Percentiles rank a stretch among this genome's conserved stretches.
These are phyloP conservation scores for Dysdera silvatica DNA, from an alignment of 1,140 invertebrate genomes.

Conservation along the genomic window DNA sequence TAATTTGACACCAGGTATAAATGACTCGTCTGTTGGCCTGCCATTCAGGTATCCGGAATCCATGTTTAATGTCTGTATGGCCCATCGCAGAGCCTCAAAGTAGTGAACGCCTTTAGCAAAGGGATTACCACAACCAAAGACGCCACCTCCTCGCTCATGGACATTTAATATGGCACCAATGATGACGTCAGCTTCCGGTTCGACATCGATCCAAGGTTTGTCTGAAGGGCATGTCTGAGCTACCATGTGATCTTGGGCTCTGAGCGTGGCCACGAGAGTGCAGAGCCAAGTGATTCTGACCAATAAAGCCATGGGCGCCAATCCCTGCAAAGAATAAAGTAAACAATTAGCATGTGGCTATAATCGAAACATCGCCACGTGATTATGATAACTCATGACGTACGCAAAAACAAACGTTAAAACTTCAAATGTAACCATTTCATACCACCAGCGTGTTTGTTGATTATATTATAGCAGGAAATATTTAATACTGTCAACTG, in stretches of 20 bases:
- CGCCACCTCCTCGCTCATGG: constrained; percentile 9
- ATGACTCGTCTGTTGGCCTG: background rate
- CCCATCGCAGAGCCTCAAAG: constrained; percentile 36
- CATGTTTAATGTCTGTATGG: constrained; percentile 25
- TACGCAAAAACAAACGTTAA: too few relatives aligned
- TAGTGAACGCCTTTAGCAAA: constrained; percentile 34
- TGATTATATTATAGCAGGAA: too few relatives aligned
- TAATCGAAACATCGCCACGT: too few relatives aligned
- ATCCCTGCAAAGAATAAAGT: too few relatives aligned
- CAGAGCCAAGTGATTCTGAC: too few relatives aligned
- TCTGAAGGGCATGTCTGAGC: constrained; percentile 4
- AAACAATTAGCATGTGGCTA: too few relatives aligned
- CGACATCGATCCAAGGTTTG: background rate
- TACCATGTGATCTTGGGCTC: constrained; percentile 4
- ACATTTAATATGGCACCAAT: constrained; percentile 19
- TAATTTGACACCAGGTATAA: constrained; percentile 25
- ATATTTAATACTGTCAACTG: too few relatives aligned
- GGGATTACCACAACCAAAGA: constrained; percentile 22
- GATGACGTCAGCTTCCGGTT: constrained; percentile 17
- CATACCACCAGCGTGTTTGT: too few relatives aligned
- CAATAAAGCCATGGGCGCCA: too few relatives aligned
- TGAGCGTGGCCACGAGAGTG: too few relatives aligned
- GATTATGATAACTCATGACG: too few relatives aligned
- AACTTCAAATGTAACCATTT: too few relatives aligned
- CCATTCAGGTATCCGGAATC: constrained; percentile 11